Percentiles rank a stretch among this genome's conserved stretches.
Evolutionary conservation across 2,888 invertebrate genomes (phyloP).

Genomic region (Thymelicus sylvestris): DNA sequence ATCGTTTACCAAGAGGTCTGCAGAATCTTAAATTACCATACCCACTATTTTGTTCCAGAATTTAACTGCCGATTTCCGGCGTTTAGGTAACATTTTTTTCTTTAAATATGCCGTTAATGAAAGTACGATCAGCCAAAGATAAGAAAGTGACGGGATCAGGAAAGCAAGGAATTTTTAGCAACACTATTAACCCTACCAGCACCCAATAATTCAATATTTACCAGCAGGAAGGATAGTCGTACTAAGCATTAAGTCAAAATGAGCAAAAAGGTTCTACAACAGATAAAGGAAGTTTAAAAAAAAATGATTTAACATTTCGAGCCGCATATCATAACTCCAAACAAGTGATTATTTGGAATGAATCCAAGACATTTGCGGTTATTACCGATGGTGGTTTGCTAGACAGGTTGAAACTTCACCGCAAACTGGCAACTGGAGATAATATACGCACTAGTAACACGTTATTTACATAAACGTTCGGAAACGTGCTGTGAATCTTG

Average conservation of each 20-base stretch:
- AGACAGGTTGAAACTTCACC: conserved; percentile 20
- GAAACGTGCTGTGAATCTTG: conserved; percentile 34
- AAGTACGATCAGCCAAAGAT: too few species aligned
- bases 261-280: too few species aligned
- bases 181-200: too few species aligned
- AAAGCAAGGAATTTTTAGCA: too few species aligned
- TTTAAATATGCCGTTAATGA: too few species aligned
- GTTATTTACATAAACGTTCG: conserved; percentile 36
- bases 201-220: too few species aligned
- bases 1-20: background rate
- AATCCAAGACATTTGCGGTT: conserved; percentile 16
- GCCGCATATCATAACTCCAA: background rate
- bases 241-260: too few species aligned
- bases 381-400: conserved; percentile 11
- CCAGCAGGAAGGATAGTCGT: too few species aligned
- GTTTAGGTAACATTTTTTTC: too few species aligned
- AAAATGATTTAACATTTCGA: too few species aligned
- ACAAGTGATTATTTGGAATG: background rate
- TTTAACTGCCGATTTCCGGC: background rate
- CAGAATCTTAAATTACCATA: background rate
- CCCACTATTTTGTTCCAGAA: background rate
- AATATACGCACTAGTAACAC: conserved; percentile 8
- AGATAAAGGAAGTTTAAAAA: too few species aligned
- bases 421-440: conserved; percentile 19
- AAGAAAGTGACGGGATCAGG: too few species aligned